A percentile compares a stretch with the other conserved stretches of the same genome.
phyloP scores from a whole-genome alignment of 2,888 invertebrate species.

The Omphaloscelis lunosa region DNA sequence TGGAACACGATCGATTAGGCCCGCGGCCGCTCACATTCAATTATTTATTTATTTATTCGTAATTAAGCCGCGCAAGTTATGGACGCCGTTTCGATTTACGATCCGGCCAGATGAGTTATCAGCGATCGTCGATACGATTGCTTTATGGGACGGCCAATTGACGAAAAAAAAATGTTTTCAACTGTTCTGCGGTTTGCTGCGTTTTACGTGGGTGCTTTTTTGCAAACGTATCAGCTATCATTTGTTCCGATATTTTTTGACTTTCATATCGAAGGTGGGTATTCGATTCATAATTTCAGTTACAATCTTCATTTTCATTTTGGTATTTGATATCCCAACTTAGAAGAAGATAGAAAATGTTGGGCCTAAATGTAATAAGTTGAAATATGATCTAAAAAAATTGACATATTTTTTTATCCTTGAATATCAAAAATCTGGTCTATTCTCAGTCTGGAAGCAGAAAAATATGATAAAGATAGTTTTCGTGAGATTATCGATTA shows the following conservation, averaged over 20 bases:
- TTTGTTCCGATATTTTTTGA: background rate
- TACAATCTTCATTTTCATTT: background rate
- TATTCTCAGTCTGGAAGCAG: too few relatives aligned
- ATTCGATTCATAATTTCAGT: background rate
- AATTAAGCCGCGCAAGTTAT: conserved; percentile 90
- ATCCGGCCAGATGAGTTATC: conserved; percentile 83
- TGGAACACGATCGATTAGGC: conserved; percentile 87
- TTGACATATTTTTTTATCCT: too few relatives aligned
- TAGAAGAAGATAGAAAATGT: too few relatives aligned
- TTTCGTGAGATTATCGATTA: too few relatives aligned
- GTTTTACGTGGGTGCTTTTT: conserved; percentile 8
- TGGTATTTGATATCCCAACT: background rate
- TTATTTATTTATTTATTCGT: conserved; percentile 91
- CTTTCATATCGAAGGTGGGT: background rate
- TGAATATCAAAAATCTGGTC: too few relatives aligned
- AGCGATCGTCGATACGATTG: conserved; percentile 73
- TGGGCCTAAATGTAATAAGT: too few relatives aligned
- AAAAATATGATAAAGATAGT: too few relatives aligned
- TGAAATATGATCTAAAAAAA: too few relatives aligned
- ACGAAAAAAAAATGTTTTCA: conserved; percentile 65
- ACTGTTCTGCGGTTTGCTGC: conserved; percentile 51
- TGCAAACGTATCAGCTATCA: background rate
- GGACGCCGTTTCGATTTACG: conserved; percentile 84
- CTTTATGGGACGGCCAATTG: conserved; percentile 71
- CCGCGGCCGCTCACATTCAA: conserved; percentile 90